phyloP scores from a whole-genome alignment of 1,140 invertebrate genomes.

The Brachionus manjavacas region DNA sequence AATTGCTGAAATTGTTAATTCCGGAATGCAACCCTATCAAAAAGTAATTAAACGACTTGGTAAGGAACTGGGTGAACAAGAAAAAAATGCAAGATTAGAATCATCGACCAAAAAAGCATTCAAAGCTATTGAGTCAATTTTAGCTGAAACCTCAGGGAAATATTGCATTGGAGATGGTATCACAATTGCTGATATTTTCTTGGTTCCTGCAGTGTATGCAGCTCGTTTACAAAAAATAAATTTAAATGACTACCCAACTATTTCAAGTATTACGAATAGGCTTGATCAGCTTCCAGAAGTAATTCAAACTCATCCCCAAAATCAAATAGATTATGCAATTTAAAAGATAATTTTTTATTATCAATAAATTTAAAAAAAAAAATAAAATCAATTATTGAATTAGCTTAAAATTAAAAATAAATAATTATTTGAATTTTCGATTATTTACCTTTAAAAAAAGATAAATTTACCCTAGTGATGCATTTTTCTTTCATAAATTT shows the following conservation, averaged over 20 bases:
- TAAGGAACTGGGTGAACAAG: slow-evolving; percentile 46
- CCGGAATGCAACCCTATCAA: slow-evolving; percentile 90
- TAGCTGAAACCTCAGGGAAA: slow-evolving; percentile 76
- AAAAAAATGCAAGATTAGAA: slow-evolving; percentile 69
- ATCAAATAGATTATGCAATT: not conserved
- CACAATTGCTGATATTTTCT: slow-evolving; percentile 85
- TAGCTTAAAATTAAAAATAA: no score
- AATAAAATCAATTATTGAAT: no score
- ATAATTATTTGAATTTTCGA: no score
- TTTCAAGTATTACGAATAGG: not conserved
- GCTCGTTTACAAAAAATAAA: not conserved
- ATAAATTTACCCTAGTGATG: no score
- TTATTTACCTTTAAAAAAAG: no score
- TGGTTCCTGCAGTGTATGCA: slow-evolving; percentile 79
- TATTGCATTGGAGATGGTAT: slow-evolving; percentile 89
- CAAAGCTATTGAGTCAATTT: slow-evolving; percentile 74
- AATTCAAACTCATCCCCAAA: not conserved
- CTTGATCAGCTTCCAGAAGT: not conserved
- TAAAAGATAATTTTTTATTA: not conserved
- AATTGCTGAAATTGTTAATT: slow-evolving; percentile 75
- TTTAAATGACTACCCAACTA: not conserved
- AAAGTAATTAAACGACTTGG: slow-evolving; percentile 65
- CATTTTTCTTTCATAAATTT: no score
- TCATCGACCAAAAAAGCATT: slow-evolving; percentile 85
- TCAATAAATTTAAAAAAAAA: not conserved